These are phyloP conservation scores for Nansenia antarctica DNA, from an alignment of 2,113 vertebrate species.

Conservation along the genomic window DNA sequence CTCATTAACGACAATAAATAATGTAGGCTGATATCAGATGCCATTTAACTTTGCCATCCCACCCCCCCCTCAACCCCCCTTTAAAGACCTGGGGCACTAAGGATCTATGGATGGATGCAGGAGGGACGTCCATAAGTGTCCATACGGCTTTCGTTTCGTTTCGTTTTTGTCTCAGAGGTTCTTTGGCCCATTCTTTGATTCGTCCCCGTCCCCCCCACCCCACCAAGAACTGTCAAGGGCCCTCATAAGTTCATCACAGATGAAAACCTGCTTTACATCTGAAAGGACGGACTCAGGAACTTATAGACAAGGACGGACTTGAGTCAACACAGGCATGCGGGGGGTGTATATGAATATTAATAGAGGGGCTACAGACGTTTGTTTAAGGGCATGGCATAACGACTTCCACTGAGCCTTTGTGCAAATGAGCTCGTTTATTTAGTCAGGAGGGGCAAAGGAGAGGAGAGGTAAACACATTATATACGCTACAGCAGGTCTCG, in stretches of 20 bases:
- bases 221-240: conserved; percentile 65
- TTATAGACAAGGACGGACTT: conserved; percentile 59
- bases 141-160: conserved; percentile 15
- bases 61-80: conserved; percentile 10
- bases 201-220: conserved; percentile 17
- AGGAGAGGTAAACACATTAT: background rate
- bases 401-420: conserved; percentile 26
- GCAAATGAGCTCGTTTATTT: background rate
- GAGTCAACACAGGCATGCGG: conserved; percentile 59
- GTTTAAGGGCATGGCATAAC: background rate
- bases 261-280: conserved; percentile 76
- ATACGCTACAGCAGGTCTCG: background rate
- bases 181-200: conserved; percentile 27
- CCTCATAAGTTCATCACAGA: conserved; percentile 78
- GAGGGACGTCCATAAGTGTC: background rate
- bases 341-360: conserved; percentile 64
- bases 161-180: conserved; percentile 31
- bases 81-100: conserved; percentile 26
- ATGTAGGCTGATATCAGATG: conserved; percentile 58
- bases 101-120: background rate
- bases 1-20: conserved; percentile 63
- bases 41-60: background rate
- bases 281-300: conserved; percentile 61
- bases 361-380: conserved; percentile 14
- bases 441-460: background rate